Base-by-base conservation (phyloP, 2,888 invertebrate species). In the Lutraria lutraria region DNA sequence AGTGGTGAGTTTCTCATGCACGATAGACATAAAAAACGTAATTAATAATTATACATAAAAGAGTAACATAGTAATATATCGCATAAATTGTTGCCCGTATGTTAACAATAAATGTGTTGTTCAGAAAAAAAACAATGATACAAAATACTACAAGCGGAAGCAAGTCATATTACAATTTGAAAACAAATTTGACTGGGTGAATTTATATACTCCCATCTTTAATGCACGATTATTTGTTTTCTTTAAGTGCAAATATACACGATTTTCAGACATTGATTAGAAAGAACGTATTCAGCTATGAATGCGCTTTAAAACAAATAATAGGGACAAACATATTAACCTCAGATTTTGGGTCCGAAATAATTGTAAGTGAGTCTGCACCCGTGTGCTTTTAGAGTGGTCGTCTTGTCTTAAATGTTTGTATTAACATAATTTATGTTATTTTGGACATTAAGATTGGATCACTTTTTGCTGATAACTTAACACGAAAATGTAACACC, bases 151-250 rank as follows among this genome's bases (percentile, higher is more conserved):
- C 3, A 76, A 76, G 76, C 76, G 76, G 76, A 76, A 76, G 76
- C 76, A 31, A 19, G 13, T 19, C 31, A 31, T 31, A 31, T 19
- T 34, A 76, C 6, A 13, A 15, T 76, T 31, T 76, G 31, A 34
- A 19, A 76, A 31, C 31, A 76, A 76, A 15, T 31, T 31, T 34
- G 76, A 76, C 76, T 76, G 76, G 76, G 76, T 76, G 76, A 76
- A 76, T 76, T 76, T 76, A 76, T 76, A 76, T n/a, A 68, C 25
- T 76, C 34, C 76, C 8, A 34, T 16, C 25, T 63, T 16, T n/a
- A 2, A 6, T 56, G 56, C 21, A 56, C 43, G 43, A 43, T 43
- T 43, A 43, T 43, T 43, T 4, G 2, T 43, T 43, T 43, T 43
- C 8, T 43, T 43, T 2, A 4, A 8, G 43, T 43, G 8, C n/a